phyloP scores from a whole-genome alignment of 2,113 vertebrate species.

The Sturnira hondurensis region DNA sequence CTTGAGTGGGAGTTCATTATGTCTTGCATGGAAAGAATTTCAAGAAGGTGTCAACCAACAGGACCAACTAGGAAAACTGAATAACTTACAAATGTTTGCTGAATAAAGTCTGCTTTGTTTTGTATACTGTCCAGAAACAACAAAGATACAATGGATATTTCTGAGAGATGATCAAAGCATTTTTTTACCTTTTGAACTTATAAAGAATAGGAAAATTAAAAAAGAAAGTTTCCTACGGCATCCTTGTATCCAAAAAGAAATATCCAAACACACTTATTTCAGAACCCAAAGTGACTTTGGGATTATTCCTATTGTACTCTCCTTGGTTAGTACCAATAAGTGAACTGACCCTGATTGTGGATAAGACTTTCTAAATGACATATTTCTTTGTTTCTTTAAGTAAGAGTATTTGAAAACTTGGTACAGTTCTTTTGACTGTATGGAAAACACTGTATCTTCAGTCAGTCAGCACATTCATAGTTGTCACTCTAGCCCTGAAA shows the following conservation, averaged over 20 bases:
- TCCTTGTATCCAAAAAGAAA: background rate
- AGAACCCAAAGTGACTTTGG: background rate
- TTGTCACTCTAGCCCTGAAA: background rate
- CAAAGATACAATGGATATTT: background rate
- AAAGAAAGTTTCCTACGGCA: background rate
- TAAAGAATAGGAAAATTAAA: slow-evolving; percentile 27
- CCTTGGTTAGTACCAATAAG: background rate
- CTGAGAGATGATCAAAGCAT: background rate
- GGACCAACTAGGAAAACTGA: background rate
- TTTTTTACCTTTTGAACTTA: background rate
- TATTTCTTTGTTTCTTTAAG: background rate
- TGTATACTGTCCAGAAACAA: background rate
- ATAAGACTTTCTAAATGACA: background rate
- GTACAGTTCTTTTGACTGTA: background rate
- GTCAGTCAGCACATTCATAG: background rate
- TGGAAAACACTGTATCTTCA: background rate
- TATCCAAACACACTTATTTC: background rate
- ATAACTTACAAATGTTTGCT: slow-evolving; percentile 4
- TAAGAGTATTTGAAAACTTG: background rate
- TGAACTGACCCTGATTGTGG: background rate
- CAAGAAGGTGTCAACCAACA: background rate
- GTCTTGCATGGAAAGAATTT: slow-evolving; percentile 38
- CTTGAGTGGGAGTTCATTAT: slow-evolving; percentile 56
- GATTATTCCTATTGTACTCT: background rate
- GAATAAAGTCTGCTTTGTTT: background rate